Evolutionary conservation across 2,797 vertebrate genomes (phyloP).

Genomic region (Oophaga sylvatica): DNA sequence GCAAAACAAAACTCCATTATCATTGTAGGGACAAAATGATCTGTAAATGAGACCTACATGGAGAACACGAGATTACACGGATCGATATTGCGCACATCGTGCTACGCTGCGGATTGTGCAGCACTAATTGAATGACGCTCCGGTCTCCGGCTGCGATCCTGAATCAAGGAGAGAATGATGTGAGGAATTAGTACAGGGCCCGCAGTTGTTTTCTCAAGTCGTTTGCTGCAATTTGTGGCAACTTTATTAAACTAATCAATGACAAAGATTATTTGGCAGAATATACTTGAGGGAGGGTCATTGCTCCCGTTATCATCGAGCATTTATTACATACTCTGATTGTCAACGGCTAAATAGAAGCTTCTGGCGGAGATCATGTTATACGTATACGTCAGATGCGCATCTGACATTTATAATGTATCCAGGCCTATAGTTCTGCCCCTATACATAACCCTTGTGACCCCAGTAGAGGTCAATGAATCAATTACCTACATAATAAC

Average conservation of each 20-base stretch:
- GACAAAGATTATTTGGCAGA: neutral
- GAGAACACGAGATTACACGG: neutral
- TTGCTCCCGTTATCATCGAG: neutral
- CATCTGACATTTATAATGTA: too few species aligned
- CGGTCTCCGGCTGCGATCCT: neutral
- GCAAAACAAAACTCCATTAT: constrained; percentile 26
- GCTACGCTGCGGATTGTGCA: neutral
- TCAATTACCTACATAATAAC: too few species aligned
- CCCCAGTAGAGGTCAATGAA: too few species aligned
- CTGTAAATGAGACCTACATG: neutral
- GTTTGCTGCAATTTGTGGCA: neutral
- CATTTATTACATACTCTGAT: neutral
- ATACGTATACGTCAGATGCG: too few species aligned
- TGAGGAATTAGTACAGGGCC: neutral
- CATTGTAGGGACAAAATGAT: neutral
- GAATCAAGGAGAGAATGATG: neutral
- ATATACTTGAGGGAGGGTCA: neutral
- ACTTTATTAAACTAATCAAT: neutral
- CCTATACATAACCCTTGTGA: too few species aligned
- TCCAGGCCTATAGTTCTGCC: too few species aligned
- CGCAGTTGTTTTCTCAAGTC: neutral
- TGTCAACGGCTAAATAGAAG: neutral
- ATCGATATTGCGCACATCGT: constrained; percentile 20
- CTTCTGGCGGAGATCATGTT: too few species aligned
- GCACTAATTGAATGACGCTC: constrained; percentile 3